A percentile compares a stretch with the other conserved stretches of the same genome.
Conservation (phyloP, 2,888 invertebrate species). For the Rotaria magnacalcarata region DNA sequence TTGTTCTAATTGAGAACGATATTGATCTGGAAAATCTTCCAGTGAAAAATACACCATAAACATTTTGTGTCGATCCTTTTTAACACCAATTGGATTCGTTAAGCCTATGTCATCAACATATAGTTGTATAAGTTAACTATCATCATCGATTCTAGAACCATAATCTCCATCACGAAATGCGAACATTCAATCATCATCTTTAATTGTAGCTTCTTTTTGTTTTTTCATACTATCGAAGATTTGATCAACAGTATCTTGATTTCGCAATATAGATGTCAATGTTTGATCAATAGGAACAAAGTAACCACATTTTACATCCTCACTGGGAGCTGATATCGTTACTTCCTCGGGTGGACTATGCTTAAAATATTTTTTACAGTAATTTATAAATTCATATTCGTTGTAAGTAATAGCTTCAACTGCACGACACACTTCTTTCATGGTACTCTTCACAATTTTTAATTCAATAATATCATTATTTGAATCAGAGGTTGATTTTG, state of each 20-base stretch:
- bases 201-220: not conserved
- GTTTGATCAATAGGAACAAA: not conserved
- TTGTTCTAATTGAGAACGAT: not conserved
- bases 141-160: not conserved
- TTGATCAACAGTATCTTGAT: not conserved
- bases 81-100: not conserved
- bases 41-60: not conserved
- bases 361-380: not conserved
- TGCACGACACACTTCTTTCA: not conserved
- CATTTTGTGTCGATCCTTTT: not conserved
- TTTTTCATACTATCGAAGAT: not conserved
- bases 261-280: not conserved
- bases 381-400: not conserved
- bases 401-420: not conserved
- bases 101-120: not conserved
- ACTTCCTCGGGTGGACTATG: not conserved
- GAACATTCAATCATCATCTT: not conserved
- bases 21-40: not conserved
- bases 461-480: not conserved
- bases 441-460: not conserved
- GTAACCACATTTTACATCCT: not conserved
- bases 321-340: not conserved
- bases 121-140: not conserved
- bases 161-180: not conserved
- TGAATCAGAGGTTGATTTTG: not conserved